These are phyloP conservation scores for Eurytoma adleriae DNA, from an alignment of 2,888 invertebrate species.

Conservation along the genomic window DNA sequence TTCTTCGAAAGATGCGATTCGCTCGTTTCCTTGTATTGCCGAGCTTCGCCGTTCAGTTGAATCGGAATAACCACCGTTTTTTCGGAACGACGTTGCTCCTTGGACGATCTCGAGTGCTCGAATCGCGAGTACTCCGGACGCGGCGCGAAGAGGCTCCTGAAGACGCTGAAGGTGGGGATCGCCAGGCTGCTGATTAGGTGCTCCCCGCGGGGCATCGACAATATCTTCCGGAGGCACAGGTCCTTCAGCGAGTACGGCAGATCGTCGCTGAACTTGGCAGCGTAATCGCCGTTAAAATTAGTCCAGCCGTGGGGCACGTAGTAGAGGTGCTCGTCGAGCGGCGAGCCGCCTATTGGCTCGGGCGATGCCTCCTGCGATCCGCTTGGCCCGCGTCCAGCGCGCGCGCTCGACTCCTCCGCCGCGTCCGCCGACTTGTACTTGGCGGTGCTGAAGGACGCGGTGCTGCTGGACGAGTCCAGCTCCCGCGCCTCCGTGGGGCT, in stretches of 20 bases:
- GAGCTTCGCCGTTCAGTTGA: not conserved
- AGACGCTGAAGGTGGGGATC: slow-evolving; percentile 63
- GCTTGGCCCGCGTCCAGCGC: slow-evolving; percentile 56
- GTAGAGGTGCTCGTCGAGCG: slow-evolving; percentile 62
- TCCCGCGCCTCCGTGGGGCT: slow-evolving; percentile 31
- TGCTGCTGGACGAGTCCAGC: slow-evolving; percentile 80
- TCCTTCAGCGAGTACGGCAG: slow-evolving; percentile 78
- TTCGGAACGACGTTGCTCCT: too few relatives aligned
- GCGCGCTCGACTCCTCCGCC: slow-evolving; percentile 69
- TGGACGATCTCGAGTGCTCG: too few relatives aligned
- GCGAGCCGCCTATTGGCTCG: slow-evolving; percentile 62
- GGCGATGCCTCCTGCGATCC: slow-evolving; percentile 56
- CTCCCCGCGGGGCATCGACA: slow-evolving; percentile 83
- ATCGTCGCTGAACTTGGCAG: slow-evolving; percentile 19
- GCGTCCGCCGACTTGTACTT: slow-evolving; percentile 79
- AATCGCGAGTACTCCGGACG: not conserved
- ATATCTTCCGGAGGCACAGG: slow-evolving; percentile 81
- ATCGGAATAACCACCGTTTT: not conserved
- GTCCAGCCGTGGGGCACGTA: slow-evolving; percentile 62
- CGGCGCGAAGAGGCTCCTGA: not conserved
- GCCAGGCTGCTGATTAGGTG: slow-evolving; percentile 77
- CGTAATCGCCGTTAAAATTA: slow-evolving; percentile 21
- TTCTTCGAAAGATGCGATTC: not conserved
- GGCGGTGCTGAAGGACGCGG: slow-evolving; percentile 78
- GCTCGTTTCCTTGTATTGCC: not conserved